phyloP scores from a whole-genome alignment of 1,140 invertebrate species.

The Achatina immaculata region DNA sequence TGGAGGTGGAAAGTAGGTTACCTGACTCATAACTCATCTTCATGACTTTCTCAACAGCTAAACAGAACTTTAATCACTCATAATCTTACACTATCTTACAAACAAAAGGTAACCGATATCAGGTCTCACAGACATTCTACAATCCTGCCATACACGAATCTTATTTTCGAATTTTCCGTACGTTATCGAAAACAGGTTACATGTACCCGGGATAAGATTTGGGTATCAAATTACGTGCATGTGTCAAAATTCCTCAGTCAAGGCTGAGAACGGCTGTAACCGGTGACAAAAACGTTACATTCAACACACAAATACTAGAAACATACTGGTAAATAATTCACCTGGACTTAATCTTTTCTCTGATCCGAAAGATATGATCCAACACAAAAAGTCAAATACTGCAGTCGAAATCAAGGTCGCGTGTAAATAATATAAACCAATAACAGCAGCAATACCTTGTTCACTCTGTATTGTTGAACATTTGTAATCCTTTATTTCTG shows the following conservation, averaged over 20 bases:
- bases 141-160: too few relatives aligned
- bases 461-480: neutral
- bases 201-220: neutral
- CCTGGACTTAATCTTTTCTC: too few relatives aligned
- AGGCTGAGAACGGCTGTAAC: neutral
- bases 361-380: neutral
- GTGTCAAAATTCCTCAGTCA: neutral
- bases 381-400: neutral
- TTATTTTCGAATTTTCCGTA: neutral
- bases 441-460: neutral
- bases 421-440: neutral
- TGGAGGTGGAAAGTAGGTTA: too few relatives aligned
- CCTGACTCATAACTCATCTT: too few relatives aligned
- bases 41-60: too few relatives aligned
- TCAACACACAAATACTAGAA: too few relatives aligned
- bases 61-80: too few relatives aligned
- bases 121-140: too few relatives aligned
- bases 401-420: neutral
- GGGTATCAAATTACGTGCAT: neutral
- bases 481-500: neutral
- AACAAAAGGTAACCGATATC: too few relatives aligned
- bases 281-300: neutral
- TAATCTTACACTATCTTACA: too few relatives aligned
- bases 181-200: slow-evolving; percentile 9
- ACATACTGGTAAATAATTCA: too few relatives aligned